phyloP scores from a whole-genome alignment of 2,797 vertebrate species.

The Pipistrellus nathusii region DNA sequence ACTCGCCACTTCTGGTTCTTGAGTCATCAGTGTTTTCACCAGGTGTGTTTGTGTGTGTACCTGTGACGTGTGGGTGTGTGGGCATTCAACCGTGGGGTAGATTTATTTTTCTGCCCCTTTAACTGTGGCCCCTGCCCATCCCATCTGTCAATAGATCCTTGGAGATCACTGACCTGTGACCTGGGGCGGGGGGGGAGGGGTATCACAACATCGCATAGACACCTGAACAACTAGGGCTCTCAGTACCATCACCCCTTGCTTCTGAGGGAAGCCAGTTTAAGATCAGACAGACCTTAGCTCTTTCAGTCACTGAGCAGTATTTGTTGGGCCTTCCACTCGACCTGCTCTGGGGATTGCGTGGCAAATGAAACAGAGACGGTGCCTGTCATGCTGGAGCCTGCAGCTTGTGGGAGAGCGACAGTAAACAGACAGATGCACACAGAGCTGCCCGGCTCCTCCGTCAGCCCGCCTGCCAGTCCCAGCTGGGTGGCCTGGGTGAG shows the following conservation, averaged over 20 bases:
- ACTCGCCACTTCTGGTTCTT: background rate
- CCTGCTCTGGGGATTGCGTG: background rate
- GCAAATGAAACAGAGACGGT: background rate
- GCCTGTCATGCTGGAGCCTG: background rate
- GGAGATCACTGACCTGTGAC: background rate
- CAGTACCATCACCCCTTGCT: accelerated
- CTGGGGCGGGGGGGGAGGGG: no score
- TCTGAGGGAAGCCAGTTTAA: background rate
- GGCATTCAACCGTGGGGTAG: background rate
- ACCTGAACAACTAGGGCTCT: no score
- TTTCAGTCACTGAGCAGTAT: background rate
- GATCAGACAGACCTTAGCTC: background rate
- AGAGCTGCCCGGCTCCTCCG: background rate
- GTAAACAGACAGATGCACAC: background rate
- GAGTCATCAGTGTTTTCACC: background rate
- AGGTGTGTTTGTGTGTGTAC: background rate
- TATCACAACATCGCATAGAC: background rate
- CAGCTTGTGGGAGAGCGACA: background rate
- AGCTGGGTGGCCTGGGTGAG: background rate
- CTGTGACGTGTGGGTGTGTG: accelerated
- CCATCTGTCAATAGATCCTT: background rate
- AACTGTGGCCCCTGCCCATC: background rate
- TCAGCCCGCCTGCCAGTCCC: background rate
- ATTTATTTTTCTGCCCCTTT: background rate
- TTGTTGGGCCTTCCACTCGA: background rate